phyloP scores from a whole-genome alignment of 1,140 invertebrate genomes.

The Sinonovacula constricta region DNA sequence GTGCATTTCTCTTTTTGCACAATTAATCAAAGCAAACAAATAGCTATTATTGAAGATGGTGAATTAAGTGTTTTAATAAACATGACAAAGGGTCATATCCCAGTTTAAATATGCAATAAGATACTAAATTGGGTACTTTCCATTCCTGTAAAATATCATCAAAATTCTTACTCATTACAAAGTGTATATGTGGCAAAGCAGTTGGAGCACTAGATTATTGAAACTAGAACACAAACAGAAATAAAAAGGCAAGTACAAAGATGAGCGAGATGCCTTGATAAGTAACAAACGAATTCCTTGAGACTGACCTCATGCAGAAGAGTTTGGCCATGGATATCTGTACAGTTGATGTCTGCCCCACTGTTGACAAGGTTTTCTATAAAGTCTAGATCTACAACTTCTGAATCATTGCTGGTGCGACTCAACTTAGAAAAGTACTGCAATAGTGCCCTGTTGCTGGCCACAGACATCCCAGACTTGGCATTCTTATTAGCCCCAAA shows the following conservation, averaged over 20 bases:
- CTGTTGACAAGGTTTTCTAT: constrained; percentile 66
- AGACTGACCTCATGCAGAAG: constrained; percentile 74
- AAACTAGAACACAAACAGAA: too few relatives aligned
- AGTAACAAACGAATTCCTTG: too few relatives aligned
- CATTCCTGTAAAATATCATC: too few relatives aligned
- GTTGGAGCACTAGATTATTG: not conserved
- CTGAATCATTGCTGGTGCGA: constrained; percentile 59
- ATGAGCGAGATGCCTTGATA: not conserved
- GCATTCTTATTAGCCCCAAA: constrained; percentile 17
- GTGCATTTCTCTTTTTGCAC: too few relatives aligned
- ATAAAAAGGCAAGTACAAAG: not conserved
- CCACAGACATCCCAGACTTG: constrained; percentile 53
- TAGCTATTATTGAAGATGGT: too few relatives aligned
- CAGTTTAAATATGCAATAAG: too few relatives aligned
- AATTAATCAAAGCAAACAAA: too few relatives aligned
- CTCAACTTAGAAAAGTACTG: constrained; percentile 75
- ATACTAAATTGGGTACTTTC: too few relatives aligned
- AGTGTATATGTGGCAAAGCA: too few relatives aligned
- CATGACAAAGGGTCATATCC: too few relatives aligned
- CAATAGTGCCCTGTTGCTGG: constrained; percentile 68
- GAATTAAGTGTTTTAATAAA: too few relatives aligned
- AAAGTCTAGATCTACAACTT: constrained; percentile 72
- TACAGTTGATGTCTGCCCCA: constrained; percentile 73
- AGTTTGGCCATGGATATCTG: constrained; percentile 74
- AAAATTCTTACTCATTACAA: too few relatives aligned